Conservation (phyloP, 2,888 invertebrate species). For the Xestia xanthographa region DNA sequence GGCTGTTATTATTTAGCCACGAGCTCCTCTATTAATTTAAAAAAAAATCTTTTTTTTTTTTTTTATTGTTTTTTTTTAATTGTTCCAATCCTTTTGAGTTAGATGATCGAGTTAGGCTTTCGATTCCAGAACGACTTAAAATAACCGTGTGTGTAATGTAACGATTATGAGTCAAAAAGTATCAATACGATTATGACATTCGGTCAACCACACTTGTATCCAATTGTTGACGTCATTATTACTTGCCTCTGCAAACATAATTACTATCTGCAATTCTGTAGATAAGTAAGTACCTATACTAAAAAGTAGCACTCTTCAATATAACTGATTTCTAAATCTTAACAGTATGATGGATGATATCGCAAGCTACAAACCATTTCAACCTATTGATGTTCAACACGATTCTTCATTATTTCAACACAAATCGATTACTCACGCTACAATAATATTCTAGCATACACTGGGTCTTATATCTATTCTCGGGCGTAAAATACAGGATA, state of each 20-base stretch:
- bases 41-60: too few species aligned
- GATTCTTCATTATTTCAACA: slow-evolving; percentile 28
- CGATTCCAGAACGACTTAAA: too few species aligned
- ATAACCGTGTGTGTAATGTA: too few species aligned
- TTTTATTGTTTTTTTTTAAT: too few species aligned
- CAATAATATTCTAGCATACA: slow-evolving; percentile 17
- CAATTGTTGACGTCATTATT: not conserved
- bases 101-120: too few species aligned
- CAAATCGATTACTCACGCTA: slow-evolving; percentile 24
- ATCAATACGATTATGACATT: not conserved
- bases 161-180: not conserved
- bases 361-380: slow-evolving; percentile 12
- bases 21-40: too few species aligned
- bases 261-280: too few species aligned
- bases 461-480: not conserved
- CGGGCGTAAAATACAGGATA: not conserved
- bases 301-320: not conserved
- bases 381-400: slow-evolving; percentile 15
- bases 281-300: too few species aligned
- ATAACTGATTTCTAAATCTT: slow-evolving; percentile 10
- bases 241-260: not conserved
- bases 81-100: too few species aligned
- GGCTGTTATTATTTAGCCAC: too few species aligned
- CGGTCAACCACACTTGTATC: not conserved
- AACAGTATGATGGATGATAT: not conserved